Conservation (phyloP, 2,113 vertebrate species). For the Plecotus auritus region DNA sequence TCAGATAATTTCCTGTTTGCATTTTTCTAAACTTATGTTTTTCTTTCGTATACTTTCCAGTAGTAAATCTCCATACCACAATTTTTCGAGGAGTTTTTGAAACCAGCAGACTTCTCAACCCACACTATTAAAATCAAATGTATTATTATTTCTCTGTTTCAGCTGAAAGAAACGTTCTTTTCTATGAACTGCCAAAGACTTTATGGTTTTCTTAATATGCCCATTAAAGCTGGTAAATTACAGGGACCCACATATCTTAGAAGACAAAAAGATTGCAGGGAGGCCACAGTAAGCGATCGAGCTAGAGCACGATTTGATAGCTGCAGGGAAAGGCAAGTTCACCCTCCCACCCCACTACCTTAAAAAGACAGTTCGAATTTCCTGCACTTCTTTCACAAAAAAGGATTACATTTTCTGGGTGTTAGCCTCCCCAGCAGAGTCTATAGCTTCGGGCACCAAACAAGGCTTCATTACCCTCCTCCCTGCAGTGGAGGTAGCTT, state of each 20-base stretch:
- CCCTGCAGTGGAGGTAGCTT: constrained; percentile 67
- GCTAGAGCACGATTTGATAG: neutral
- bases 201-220: constrained; percentile 61
- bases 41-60: neutral
- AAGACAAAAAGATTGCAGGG: constrained; percentile 13
- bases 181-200: constrained; percentile 15
- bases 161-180: neutral
- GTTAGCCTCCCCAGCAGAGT: constrained; percentile 59
- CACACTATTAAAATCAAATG: constrained; percentile 17
- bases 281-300: neutral
- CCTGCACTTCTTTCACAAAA: constrained; percentile 35
- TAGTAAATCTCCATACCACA: neutral
- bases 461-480: neutral
- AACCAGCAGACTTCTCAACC: neutral
- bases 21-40: neutral
- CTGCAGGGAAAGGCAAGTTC: neutral
- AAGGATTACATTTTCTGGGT: constrained; percentile 48
- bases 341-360: neutral
- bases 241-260: neutral
- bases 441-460: constrained; percentile 50
- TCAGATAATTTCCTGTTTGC: constrained; percentile 42
- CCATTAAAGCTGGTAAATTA: constrained; percentile 54
- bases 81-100: neutral
- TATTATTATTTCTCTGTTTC: neutral
- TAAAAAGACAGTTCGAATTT: constrained; percentile 60